Base-by-base conservation (phyloP, 2,113 vertebrate species). In the Mola mola region DNA sequence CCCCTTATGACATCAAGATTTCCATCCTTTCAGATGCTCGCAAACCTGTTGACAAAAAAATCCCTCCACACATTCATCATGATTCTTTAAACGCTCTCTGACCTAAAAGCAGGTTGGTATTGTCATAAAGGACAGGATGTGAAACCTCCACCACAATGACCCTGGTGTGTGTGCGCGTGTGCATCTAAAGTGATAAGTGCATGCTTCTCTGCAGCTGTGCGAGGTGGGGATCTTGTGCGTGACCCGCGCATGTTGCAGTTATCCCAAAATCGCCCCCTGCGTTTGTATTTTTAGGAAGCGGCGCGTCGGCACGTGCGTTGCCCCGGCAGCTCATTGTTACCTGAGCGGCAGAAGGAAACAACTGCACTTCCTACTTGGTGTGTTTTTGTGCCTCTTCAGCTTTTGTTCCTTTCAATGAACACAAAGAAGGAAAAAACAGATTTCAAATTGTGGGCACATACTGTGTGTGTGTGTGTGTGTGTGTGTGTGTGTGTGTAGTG, bases 241-340 rank as follows among this genome's bases (percentile, higher is more conserved):
- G 81, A 81, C 75, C 72, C 16, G 31, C 20, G 49, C 26, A 19
- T 25, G 61, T 55, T 3, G 46, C 69, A 60, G 47, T 53, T 49
- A 9, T 29, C 34, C 2, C 31, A 17, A 21, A 31, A 24, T 8
- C 0, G 48, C 33, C 41, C 59, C 52, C 26, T 29, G 43, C 12
- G 60, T 63, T 69, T 28, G 66, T 72, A 78, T 70, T 80, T 40
- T 57, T 73, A 85, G 87, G 82, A 88, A 84, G 71, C 1, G 24
- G 48, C 31, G 63, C 28, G 51, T 70, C 41, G 22, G 63, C 29
- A 43, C 28, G 10, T 47, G 37, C 19, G 67, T 67, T 69, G 64
- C 71, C 66, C 64, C 72, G 20, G 49, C 57, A 42, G 69, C 70
- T 82, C 75, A 87, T 87, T 89, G 87, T 86, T 88, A 90, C 83